Percentiles rank a stretch among this genome's conserved stretches.
phyloP scores from a whole-genome alignment of 2,113 vertebrate genomes.

The Aegypius monachus region DNA sequence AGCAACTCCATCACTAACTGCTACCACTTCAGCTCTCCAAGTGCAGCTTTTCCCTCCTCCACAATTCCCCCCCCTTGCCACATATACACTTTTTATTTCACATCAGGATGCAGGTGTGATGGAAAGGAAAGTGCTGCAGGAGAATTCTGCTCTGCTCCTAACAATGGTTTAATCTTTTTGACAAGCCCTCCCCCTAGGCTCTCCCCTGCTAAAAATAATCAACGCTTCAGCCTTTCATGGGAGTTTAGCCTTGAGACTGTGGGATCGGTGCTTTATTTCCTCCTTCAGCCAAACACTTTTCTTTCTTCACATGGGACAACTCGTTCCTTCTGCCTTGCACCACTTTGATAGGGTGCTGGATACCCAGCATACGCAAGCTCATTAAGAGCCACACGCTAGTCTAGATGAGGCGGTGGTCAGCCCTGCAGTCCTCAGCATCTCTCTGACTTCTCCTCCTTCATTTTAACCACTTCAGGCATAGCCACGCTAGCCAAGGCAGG shows the following conservation, averaged over 20 bases:
- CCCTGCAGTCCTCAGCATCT: not conserved
- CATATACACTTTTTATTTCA: not conserved
- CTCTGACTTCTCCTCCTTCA: not conserved
- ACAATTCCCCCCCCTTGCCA: not conserved
- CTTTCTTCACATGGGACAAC: not conserved
- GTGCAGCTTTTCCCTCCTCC: not conserved
- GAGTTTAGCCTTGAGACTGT: constrained; percentile 1
- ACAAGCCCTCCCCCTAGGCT: constrained; percentile 1
- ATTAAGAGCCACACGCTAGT: fast-evolving
- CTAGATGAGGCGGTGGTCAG: not conserved
- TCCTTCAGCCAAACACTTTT: not conserved
- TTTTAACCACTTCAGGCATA: not conserved
- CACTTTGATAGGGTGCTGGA: not conserved
- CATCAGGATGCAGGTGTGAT: constrained; percentile 54
- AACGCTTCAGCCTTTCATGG: not conserved
- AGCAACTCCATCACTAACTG: not conserved
- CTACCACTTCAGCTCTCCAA: not conserved
- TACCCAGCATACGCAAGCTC: not conserved
- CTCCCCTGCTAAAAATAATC: constrained; percentile 16
- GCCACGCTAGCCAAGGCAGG: not conserved
- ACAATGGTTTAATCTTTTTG: constrained; percentile 15
- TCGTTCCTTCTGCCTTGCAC: not conserved
- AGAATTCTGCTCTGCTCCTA: constrained; percentile 11
- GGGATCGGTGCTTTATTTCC: not conserved
- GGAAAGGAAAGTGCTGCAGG: constrained; percentile 44